These are phyloP conservation scores for Lasius fuliginosus DNA, from an alignment of 2,888 invertebrate genomes.

Conservation along the genomic window DNA sequence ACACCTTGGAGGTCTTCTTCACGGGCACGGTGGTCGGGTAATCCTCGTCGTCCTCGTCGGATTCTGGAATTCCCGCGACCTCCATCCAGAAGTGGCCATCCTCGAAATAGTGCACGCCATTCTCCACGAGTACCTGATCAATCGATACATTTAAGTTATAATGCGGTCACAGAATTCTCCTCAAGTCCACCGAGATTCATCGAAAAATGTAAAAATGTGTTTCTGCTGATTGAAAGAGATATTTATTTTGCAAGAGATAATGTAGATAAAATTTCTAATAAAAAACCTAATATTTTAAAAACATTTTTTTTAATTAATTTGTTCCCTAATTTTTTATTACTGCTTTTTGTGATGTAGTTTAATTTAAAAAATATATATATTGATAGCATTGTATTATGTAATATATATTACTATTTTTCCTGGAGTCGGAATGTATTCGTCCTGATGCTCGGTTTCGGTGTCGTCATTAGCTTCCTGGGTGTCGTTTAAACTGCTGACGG, in stretches of 20 bases:
- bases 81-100: conserved; percentile 98
- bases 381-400: neutral
- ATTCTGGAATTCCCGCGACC: conserved; percentile 93
- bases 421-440: conserved; percentile 89
- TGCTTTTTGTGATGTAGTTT: neutral
- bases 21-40: conserved; percentile 91
- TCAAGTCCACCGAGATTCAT: neutral
- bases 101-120: conserved; percentile 96
- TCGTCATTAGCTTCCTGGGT: conserved; percentile 86
- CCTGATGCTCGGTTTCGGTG: conserved; percentile 85
- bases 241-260: neutral
- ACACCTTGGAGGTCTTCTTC: conserved; percentile 92
- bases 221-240: neutral
- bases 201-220: neutral
- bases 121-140: conserved; percentile 88
- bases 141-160: neutral
- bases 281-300: neutral
- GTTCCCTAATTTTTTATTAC: neutral
- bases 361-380: neutral
- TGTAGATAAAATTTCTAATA: neutral
- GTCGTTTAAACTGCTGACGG: conserved; percentile 87
- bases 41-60: conserved; percentile 91
- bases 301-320: neutral
- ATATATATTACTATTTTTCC: conserved; percentile 88
- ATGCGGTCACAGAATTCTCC: neutral